These are phyloP conservation scores for Butorides virescens DNA, from an alignment of 2,113 vertebrate genomes.

Conservation along the genomic window DNA sequence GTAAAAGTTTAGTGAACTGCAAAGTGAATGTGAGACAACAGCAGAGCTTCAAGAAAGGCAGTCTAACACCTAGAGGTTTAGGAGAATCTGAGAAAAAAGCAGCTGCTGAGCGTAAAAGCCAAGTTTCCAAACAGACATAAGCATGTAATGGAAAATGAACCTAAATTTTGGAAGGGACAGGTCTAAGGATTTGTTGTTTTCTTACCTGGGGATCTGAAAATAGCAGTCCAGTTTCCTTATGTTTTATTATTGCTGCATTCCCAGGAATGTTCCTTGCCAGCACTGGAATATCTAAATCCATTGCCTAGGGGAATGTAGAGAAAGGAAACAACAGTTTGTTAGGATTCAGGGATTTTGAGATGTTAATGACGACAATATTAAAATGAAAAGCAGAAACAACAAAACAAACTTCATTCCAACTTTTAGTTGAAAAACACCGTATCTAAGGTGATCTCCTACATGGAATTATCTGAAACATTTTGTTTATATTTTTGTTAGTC, in stretches of 20 bases:
- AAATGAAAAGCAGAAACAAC: neutral
- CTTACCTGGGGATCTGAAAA: conserved; percentile 87
- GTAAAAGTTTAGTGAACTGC: neutral
- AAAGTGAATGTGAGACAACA: neutral
- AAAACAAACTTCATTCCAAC: neutral
- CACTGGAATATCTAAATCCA: conserved; percentile 87
- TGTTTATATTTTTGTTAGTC: neutral
- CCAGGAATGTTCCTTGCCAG: conserved; percentile 89
- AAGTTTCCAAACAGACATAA: neutral
- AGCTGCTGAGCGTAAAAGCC: neutral
- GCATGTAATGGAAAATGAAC: fast-evolving
- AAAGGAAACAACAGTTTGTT: neutral
- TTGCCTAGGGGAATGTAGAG: conserved; percentile 74
- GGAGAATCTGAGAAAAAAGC: neutral
- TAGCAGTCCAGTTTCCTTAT: conserved; percentile 85
- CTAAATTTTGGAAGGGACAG: neutral
- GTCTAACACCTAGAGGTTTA: neutral
- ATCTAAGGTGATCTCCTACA: neutral
- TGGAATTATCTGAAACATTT: neutral
- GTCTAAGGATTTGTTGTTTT: neutral
- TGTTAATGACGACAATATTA: fast-evolving
- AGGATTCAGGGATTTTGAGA: neutral
- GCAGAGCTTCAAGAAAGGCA: neutral
- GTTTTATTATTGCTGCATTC: conserved; percentile 84
- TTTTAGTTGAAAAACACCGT: neutral